These are phyloP conservation scores for Pollachius pollachius DNA, from an alignment of 2,113 vertebrate genomes.

Conservation along the genomic window DNA sequence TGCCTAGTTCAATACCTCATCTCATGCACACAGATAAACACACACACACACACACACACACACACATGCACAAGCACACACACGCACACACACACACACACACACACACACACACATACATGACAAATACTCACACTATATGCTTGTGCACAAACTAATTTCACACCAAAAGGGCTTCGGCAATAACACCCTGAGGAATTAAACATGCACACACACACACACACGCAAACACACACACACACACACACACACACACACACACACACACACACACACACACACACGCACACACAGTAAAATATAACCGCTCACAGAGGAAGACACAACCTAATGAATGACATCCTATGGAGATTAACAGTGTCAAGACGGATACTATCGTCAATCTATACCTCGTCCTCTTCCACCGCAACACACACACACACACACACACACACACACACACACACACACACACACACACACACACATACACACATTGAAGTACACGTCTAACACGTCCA, in stretches of 20 bases:
- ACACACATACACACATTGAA: neutral
- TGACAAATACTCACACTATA: neutral
- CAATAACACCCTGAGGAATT: neutral
- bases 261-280: constrained; percentile 1
- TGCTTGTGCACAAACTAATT: neutral
- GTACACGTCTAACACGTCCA: no score
- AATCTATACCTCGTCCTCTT: no score
- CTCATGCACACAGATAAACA: no score
- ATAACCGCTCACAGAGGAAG: no score
- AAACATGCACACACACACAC: neutral
- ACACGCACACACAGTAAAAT: no score
- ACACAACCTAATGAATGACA: no score
- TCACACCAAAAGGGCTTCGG: neutral
- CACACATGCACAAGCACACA: constrained; percentile 36
- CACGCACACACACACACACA: constrained; percentile 13
- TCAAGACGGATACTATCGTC: no score
- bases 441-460: no score
- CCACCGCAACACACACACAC: no score
- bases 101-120: neutral
- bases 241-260: neutral
- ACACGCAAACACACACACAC: neutral
- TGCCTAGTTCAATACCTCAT: constrained; percentile 73
- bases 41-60: constrained; percentile 13
- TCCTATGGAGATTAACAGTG: no score
- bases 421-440: no score